A percentile compares a stretch with the other conserved stretches of the same genome.
These are phyloP conservation scores for Drosophila flavopinicola DNA, from an alignment of 2,888 invertebrate genomes.

Conservation along the genomic window DNA sequence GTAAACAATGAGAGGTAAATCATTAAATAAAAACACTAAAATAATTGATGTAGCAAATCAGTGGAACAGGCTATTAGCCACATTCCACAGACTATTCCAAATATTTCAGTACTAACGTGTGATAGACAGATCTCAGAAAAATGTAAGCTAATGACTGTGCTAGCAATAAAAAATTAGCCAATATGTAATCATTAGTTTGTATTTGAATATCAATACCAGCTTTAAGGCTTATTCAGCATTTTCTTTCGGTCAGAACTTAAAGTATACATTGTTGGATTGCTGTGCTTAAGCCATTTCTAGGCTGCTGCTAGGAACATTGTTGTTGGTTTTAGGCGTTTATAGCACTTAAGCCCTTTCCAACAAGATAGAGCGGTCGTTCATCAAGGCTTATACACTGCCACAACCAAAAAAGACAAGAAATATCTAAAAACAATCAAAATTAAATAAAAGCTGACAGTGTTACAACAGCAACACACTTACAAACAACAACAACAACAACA, in stretches of 20 bases:
- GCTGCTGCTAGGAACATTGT: slow-evolving; percentile 46
- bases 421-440: slow-evolving; percentile 62
- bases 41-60: too few species aligned
- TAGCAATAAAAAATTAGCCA: slow-evolving; percentile 11
- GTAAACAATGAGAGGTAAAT: background rate
- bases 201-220: slow-evolving; percentile 30
- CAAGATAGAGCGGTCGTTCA: slow-evolving; percentile 49
- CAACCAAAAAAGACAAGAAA: slow-evolving; percentile 19
- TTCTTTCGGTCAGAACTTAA: slow-evolving; percentile 2
- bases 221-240: background rate
- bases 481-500: slow-evolving; percentile 16
- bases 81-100: background rate
- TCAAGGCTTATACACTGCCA: slow-evolving; percentile 42
- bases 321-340: slow-evolving; percentile 19
- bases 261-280: slow-evolving; percentile 1
- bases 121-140: background rate
- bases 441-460: slow-evolving; percentile 43
- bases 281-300: slow-evolving; percentile 17
- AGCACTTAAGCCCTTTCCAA: slow-evolving; percentile 69
- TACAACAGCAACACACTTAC: slow-evolving; percentile 15
- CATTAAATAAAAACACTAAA: too few species aligned
- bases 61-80: too few species aligned
- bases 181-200: slow-evolving; percentile 5
- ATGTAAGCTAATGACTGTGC: slow-evolving; percentile 9
- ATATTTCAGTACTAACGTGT: too few species aligned